Base-by-base conservation (phyloP, 2,797 vertebrate species). In the Acrocephalus scirpaceus region DNA sequence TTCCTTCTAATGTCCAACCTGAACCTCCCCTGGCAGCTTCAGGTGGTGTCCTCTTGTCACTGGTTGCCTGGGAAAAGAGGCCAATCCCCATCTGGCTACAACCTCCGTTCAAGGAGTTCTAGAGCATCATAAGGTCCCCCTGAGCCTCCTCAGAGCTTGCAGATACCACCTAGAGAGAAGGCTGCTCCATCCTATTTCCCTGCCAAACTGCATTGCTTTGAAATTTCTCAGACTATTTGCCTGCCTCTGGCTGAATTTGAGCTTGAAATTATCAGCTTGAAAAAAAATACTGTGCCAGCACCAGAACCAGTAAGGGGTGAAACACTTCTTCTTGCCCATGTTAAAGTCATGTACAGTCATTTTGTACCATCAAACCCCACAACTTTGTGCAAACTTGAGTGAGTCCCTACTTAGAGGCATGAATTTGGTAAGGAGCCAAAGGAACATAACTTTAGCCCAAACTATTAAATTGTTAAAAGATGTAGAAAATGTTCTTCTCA, bases 171-270 rank as follows among this genome's bases (percentile, higher is more conserved):
- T 13, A 72, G 48, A 13, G 16, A 42, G n/a, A 23, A 38, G 13
- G 27, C 88, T 71, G 67, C 57, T 89, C 64, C 54, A 58, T 44
- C 47, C 36, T 3, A 1, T 53, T 79, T 67, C 42, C 27, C 9
- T 79, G 91, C 42, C 72, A 77, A 83, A 82, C 60, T 87, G 75
- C 10, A 23, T 47, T 76, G 56, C 61, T 89, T 89, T 83, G 65
- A 80, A 86, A 72, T 83, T 67, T 91, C 54, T 51, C 17, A 3
- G 58, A 47, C 22, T 6, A 5, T 30, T 89, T 82, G 25, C 38
- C 45, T 74, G 67, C 61, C 61, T 91, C 32, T 16, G 42, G 51
- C 51, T 77, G 53, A 77, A 77, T 80, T 80, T 85, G 57, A 64
- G 60, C 47, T 83, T 74, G 61, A 89, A 72, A 16, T 74, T 70